Evolutionary conservation across 2,797 vertebrate species (phyloP), one percentile per base, ranked within the genome.

Genomic region (Poeciliopsis turneri): DNA sequence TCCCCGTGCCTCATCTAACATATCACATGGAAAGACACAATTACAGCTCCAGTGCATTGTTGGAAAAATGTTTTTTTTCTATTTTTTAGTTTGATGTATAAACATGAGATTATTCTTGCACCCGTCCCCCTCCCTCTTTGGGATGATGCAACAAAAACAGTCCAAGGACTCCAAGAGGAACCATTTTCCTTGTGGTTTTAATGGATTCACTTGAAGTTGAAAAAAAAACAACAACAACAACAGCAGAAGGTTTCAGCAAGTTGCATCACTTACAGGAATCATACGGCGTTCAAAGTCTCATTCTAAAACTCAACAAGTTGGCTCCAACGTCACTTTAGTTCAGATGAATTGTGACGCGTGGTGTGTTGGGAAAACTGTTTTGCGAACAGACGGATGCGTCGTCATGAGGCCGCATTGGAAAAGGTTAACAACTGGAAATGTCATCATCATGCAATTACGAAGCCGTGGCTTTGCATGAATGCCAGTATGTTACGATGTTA

Each of bases 211-310:
- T 87, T 79, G 45, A 85, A 85, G 89, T 88, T 87, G 78, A 90
- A 79, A 90, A 80, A 53, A 92, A 92, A 88, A 82, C 81, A 36
- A 36, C 36, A 85, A 91, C 83, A 92, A 90, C 82, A 90, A 76
- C 68, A 92, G 91, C 59, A 57, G n/a, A 5, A 76, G 78, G 82
- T 95, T 95, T 94, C 94, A 90, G 82, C 75, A 66, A 74, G 86
- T 94, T 95, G 93, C 94, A 92, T 95, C 95, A 95, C 85, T 51
- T 77, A 81, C 72, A 90, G 82, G 77, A 79, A 81, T 82, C 74
- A 81, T 89, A 86, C 78, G 13, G 66, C 84, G 85, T 91, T 90
- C 89, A 91, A 89, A 92, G 89, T 84, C 80, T 71, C 89, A 89
- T 77, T 82, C 82, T 64, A 72, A 87, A 93, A 87, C 80, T 83